phyloP scores from a whole-genome alignment of 2,888 invertebrate genomes.

The Stomorhina lunata region DNA sequence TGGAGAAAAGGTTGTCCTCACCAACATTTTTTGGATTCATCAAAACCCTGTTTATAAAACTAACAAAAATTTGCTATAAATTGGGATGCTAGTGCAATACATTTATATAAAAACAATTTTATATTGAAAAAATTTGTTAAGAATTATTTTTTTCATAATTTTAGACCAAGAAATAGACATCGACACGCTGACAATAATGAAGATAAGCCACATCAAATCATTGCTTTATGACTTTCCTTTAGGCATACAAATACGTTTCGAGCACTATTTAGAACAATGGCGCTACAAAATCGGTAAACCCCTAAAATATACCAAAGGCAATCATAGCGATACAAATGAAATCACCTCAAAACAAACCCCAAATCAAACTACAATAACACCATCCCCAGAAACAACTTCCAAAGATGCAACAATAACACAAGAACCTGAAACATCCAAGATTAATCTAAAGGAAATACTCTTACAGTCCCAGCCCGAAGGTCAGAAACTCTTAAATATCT shows the following conservation, averaged over 20 bases:
- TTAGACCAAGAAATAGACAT: slow-evolving; percentile 73
- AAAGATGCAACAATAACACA: neutral
- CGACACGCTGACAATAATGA: slow-evolving; percentile 73
- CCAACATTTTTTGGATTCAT: no score
- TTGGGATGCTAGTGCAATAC: no score
- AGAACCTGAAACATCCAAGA: neutral
- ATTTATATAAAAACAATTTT: no score
- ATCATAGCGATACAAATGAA: neutral
- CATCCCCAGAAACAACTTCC: neutral
- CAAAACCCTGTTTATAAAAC: no score
- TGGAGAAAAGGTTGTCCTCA: no score
- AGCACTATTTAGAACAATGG: slow-evolving; percentile 74
- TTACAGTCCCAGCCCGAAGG: slow-evolving; percentile 65
- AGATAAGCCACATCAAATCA: slow-evolving; percentile 71
- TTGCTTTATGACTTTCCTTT: slow-evolving; percentile 70
- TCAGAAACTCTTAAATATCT: slow-evolving; percentile 53
- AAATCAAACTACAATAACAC: neutral
- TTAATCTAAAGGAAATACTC: slow-evolving; percentile 25
- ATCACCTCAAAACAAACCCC: neutral
- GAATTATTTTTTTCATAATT: no score
- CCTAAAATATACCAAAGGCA: neutral
- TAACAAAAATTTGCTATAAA: no score
- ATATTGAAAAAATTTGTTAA: no score
- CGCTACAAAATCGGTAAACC: slow-evolving; percentile 72
- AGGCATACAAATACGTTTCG: slow-evolving; percentile 74